Conservation (phyloP, 92 coral and sea anemone genomes). For the Parazoanthus swiftii region DNA sequence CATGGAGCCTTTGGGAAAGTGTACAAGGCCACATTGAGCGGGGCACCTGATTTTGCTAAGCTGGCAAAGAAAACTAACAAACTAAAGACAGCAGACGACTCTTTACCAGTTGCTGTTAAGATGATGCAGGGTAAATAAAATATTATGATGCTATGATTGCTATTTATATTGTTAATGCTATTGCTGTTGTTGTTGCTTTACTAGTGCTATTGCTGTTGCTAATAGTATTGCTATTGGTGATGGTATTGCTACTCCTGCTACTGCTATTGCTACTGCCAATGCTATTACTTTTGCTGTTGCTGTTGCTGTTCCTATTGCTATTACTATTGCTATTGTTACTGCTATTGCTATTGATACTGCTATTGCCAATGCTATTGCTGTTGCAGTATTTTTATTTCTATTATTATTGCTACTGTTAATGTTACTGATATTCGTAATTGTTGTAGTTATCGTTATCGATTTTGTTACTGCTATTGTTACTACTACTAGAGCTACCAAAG, state of each 20-base stretch:
- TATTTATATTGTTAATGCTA: not conserved
- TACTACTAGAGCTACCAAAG: too few species aligned
- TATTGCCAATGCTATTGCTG: not conserved
- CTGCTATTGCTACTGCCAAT: not conserved
- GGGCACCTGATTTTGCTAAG: not conserved
- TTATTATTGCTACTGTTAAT: too few species aligned
- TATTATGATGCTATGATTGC: not conserved
- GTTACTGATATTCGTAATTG: too few species aligned
- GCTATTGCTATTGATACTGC: not conserved
- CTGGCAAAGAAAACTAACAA: not conserved
- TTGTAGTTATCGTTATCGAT: too few species aligned
- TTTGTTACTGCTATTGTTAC: too few species aligned
- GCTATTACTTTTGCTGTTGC: too few species aligned
- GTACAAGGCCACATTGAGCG: constrained; percentile 19
- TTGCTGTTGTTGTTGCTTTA: not conserved
- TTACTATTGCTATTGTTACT: not conserved
- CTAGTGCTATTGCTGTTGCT: not conserved
- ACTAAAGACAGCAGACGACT: not conserved
- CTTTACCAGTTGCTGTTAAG: constrained; percentile 28
- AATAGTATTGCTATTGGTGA: too few species aligned
- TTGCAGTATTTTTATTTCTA: not conserved
- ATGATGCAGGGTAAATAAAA: constrained; percentile 11
- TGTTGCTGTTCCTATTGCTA: not conserved
- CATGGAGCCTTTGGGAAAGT: constrained; percentile 29
- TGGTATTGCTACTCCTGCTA: too few species aligned